Evolutionary conservation across 2,797 vertebrate species (phyloP).

Genomic region (Epinephelus malabaricus): DNA sequence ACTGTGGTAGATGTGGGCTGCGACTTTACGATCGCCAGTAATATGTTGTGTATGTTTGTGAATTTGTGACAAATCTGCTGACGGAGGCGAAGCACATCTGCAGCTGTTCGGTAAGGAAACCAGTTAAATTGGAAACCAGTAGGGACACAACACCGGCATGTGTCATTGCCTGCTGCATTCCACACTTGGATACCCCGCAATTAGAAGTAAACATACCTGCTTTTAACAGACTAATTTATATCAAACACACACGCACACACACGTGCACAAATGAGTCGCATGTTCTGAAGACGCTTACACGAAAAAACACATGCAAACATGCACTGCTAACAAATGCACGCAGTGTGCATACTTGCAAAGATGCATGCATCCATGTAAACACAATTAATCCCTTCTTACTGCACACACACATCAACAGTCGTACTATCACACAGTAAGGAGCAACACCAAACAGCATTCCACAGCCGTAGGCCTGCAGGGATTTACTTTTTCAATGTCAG

Average conservation of each 20-base stretch:
- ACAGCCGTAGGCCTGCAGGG: slow-evolving; percentile 52
- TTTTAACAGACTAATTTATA: background rate
- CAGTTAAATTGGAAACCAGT: too few relatives aligned
- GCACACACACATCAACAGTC: slow-evolving; percentile 25
- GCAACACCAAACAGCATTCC: slow-evolving; percentile 71
- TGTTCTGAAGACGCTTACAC: background rate
- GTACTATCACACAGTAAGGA: slow-evolving; percentile 30
- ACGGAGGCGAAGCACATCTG: too few relatives aligned
- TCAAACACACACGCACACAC: background rate
- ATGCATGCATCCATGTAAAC: background rate
- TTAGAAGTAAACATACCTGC: slow-evolving; percentile 30
- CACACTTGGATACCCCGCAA: slow-evolving; percentile 26
- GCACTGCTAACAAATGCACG: background rate
- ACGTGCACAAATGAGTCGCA: background rate
- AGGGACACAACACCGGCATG: background rate
- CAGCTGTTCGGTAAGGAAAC: too few relatives aligned
- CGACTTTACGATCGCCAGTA: too few relatives aligned
- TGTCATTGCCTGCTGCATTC: slow-evolving; percentile 49
- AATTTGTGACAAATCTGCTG: too few relatives aligned
- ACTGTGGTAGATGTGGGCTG: too few relatives aligned
- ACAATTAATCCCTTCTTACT: background rate
- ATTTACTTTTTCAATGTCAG: slow-evolving; percentile 46
- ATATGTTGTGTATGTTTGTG: too few relatives aligned
- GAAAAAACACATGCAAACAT: background rate
- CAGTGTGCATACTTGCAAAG: background rate